These are phyloP conservation scores for Urocolius indicus DNA, from an alignment of 2,113 vertebrate genomes.

Conservation along the genomic window DNA sequence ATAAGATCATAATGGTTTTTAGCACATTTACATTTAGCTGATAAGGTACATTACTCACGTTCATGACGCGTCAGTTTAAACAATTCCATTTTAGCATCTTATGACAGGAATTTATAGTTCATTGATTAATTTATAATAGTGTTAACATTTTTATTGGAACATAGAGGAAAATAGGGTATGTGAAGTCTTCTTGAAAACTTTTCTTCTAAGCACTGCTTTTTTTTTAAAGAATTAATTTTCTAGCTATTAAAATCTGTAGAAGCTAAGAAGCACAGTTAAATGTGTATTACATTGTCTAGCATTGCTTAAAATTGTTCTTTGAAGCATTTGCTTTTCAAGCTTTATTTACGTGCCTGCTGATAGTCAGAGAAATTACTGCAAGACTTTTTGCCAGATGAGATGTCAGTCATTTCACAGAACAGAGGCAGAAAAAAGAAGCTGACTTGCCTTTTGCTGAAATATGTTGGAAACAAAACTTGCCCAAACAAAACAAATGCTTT, in stretches of 20 bases:
- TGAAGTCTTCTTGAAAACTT: neutral
- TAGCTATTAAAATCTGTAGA: slow-evolving; percentile 8
- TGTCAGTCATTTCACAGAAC: neutral
- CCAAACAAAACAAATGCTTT: neutral
- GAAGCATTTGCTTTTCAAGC: slow-evolving; percentile 62
- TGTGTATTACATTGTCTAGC: slow-evolving; percentile 33
- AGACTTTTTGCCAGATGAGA: neutral
- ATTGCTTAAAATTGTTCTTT: slow-evolving; percentile 32
- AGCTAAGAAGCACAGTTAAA: slow-evolving; percentile 33
- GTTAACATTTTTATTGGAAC: neutral
- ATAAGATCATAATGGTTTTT: neutral
- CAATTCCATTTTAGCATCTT: neutral
- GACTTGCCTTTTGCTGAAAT: neutral
- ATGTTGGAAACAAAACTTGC: neutral
- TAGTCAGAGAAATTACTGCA: slow-evolving; percentile 49
- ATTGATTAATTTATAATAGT: slow-evolving; percentile 30
- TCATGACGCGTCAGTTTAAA: neutral
- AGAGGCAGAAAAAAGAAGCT: neutral
- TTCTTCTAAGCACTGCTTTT: neutral
- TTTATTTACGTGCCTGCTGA: slow-evolving; percentile 56
- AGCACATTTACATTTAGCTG: neutral
- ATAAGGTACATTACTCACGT: neutral
- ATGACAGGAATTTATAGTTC: neutral
- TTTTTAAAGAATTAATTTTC: slow-evolving; percentile 35
- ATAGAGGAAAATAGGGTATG: neutral